phyloP scores from a whole-genome alignment of 1,140 invertebrate genomes.

The Medauroidea extradentata region DNA sequence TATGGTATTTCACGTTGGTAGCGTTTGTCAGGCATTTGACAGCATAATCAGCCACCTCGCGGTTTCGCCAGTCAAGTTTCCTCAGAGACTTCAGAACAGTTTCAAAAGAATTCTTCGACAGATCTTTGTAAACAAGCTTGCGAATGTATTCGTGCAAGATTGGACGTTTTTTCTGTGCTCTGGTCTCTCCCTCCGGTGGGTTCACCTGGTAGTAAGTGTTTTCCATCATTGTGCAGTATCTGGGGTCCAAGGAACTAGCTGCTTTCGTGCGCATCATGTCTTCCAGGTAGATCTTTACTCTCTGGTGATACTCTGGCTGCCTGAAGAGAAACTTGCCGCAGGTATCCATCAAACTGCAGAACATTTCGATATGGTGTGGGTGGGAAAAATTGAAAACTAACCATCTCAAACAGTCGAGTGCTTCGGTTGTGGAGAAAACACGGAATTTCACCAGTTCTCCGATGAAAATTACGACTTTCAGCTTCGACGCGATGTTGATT shows the following conservation, averaged over 20 bases:
- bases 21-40: slow-evolving; percentile 85
- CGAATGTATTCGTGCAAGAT: slow-evolving; percentile 87
- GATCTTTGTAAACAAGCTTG: slow-evolving; percentile 84
- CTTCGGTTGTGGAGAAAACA: slow-evolving; percentile 90
- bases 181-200: slow-evolving; percentile 71
- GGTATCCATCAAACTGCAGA: slow-evolving; percentile 90
- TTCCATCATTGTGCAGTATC: slow-evolving; percentile 94
- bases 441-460: slow-evolving; percentile 96
- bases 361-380: slow-evolving; percentile 97
- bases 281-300: slow-evolving; percentile 92
- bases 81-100: slow-evolving; percentile 84
- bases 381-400: slow-evolving; percentile 93
- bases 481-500: slow-evolving; percentile 97
- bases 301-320: slow-evolving; percentile 82
- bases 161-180: slow-evolving; percentile 67
- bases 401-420: slow-evolving; percentile 87
- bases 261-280: slow-evolving; percentile 97
- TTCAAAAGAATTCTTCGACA: slow-evolving; percentile 84
- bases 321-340: slow-evolving; percentile 92
- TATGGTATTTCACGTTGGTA: slow-evolving; percentile 83
- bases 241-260: slow-evolving; percentile 80
- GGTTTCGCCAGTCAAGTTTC: slow-evolving; percentile 88
- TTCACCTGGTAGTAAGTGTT: slow-evolving; percentile 96
- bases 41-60: slow-evolving; percentile 65
- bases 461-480: slow-evolving; percentile 95